Evolutionary conservation across 2,113 vertebrate species (phyloP), one percentile per base, ranked within the genome.

Genomic region (Ochotona curzoniae): DNA sequence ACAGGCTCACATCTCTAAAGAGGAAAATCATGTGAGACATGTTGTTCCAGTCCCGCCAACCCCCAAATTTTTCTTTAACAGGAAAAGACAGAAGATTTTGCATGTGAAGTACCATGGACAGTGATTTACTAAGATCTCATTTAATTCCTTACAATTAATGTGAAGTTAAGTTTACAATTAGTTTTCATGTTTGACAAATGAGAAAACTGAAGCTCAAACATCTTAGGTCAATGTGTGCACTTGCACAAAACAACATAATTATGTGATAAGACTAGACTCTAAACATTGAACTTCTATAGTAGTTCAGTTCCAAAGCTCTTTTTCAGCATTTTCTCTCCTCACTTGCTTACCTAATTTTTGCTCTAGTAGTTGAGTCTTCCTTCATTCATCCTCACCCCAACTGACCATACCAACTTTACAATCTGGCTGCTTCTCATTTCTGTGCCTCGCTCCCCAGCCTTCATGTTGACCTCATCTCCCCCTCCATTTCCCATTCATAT

Each of bases 21-120:
- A 91, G 57, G 51, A 89, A 95, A 94, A 82, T 11, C 66, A 76
- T 51, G 61, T 69, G 5, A n/a, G 25, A 60, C 60, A 44, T 25
- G 74, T 15, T 91, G 26, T 82, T 32, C 54, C 18, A 17, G 14
- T 15, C 15, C 18, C 18, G 14, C 18, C 18, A 57, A 57, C 18
- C 6, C 54, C 54, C 54, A 12, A 44, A 44, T 90, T 44, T 87
- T 61, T 67, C 67, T 61, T 51, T 83, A n/a, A 57, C 17, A 84
- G 26, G 10, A 8, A 94, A 78, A 38, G 85, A 57, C n/a, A 91
- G 57, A 90, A 49, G 93, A 66, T 32, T 61, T 90, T 64, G 25
- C 84, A 74, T 93, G 38, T 32, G 44, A 94, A 93, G 74, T 8
- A 90, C 32, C 35, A 67, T 67, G 79, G 92, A 94, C 91, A 90